Evolutionary conservation across 1,140 invertebrate genomes (phyloP), one percentile per base, ranked within the genome.

Genomic region (Agrilus planipennis): DNA sequence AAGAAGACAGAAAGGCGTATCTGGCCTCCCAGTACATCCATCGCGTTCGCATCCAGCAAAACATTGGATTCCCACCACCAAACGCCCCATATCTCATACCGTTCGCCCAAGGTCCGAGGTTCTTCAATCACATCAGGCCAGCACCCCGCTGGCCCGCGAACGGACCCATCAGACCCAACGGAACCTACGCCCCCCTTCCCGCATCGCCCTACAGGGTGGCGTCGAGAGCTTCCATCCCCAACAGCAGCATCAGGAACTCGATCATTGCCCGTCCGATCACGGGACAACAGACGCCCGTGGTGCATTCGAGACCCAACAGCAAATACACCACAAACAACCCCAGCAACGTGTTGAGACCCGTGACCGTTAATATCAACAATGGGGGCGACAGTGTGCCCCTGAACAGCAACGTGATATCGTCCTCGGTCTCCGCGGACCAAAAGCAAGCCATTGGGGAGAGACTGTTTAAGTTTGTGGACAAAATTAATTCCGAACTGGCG

Each of bases 381-480:
- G 49, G 47, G 7, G 56, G 55, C 23, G 53, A 54, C 19, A 50
- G 43, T 41, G 49, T 51, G 14, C 47, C 53, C 15, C 34, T 57
- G 17, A 54, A 45, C 64, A 66, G 47, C 49, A 70, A 25, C 59
- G 64, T 52, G 65, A 62, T 57, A 62, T 66, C 58, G 49, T 68
- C 35, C 62, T 70, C 58, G 62, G 71, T 58, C 47, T 65, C 42
- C 56, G 66, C 53, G 72, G 77, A 75, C 58, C 83, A 61, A 75
- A 84, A 83, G 53, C 78, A 84, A 61, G 78, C 84, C 67, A 57
- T 84, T 41, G 81, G 82, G 39, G 82, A 85, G 54, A 65, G 77
- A 16, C 60, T 85, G 12, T 85, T 77, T 68, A 77, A 79, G 3
- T 67, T 80, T 4, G 80, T 85, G 52, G 56, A 73, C 44, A 61